Base-by-base conservation (phyloP, 2,888 invertebrate species). In the Crematogaster levior region DNA sequence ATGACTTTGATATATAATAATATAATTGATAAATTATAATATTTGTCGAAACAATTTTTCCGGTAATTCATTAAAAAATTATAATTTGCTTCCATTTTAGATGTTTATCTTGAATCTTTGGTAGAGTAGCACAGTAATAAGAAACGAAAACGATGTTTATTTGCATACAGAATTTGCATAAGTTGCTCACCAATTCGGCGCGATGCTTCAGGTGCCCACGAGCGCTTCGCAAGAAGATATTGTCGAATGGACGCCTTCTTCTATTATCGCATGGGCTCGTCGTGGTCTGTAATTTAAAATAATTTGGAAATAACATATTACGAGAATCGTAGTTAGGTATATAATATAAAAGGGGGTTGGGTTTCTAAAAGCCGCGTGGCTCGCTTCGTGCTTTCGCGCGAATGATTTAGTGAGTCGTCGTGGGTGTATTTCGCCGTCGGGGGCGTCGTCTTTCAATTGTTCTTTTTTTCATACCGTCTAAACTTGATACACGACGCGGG, bases 371-470 rank as follows among this genome's bases (percentile, higher is more conserved):
- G 10, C 46, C 48, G 63, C 40, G 68, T 74, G 83, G 81, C 43
- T 72, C 61, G 74, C 73, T 61, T 75, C 83, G 66, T 80, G 83
- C 79, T 82, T 79, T 48, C 83, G 79, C 84, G 83, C 81, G 85
- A 88, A 85, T 92, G 92, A 92, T 92, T 92, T 91, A 92, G 86
- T 84, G 83, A 89, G 81, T 88, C 87, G 92, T 92, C 88, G 92
- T 92, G 91, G 91, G 91, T 91, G 91, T 86, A 90, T 86, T 87
- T 88, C 79, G 88, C 90, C 91, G 83, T 80, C 66, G 86, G 89
- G 85, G 70, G n/a, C 27, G 48, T 74, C 77, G 53, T 82, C 65
- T 21, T 43, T n/a, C 12, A 65, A 56, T 65, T n/a, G 53, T 56
- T 56, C 18, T 43, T 77, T 77, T 77, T 68, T 68, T 43, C n/a